Evolutionary conservation across 2,113 vertebrate species (phyloP), one percentile per base, ranked within the genome.

Genomic region (Varanus komodoensis): DNA sequence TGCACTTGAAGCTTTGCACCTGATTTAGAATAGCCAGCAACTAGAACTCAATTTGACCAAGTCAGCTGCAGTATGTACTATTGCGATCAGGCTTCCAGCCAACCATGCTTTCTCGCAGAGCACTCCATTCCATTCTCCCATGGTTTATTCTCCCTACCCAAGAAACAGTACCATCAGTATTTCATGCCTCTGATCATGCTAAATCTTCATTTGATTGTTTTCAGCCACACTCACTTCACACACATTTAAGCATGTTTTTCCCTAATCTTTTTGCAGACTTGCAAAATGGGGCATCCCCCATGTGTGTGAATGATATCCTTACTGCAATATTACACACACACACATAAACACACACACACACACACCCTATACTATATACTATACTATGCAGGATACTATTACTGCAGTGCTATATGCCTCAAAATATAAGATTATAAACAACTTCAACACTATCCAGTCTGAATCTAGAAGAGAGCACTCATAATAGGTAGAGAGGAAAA

Each of bases 401-500:
- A 44, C 38, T 44, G 38, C 38, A 44, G 38, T 44, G 3, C 38
- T 44, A 44, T 44, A 44, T 44, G 38, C 8, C 29, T 69, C 27
- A 38, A 44, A 27, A 32, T 25, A 81, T 38, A 79, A 2, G 25
- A 75, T 73, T 82, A 8, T 44, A 82, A 74, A 44, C 34, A 38
- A 32, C 44, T 74, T 34, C 29, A 27, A 32, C 29, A 32, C 80
- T n/a, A 1, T 57, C 32, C 11, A 44, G n/a, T 8, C 81, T 82
- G 64, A 4, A 90, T 34, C 25, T 82, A 52, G 44, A 86, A n/a
- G 27, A 38, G 29, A 50, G 82, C 87, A 8, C 21, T 82, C n/a
- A 89, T 52, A 82, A 84, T 80, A 87, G 82, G 81, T 81, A 89
- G 2, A 86, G 7, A 68, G 50, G n/a, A 87, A 48, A 82, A 11